Evolutionary conservation across 2,888 invertebrate species (phyloP).

Genomic region (Dasysyrphus tricinctus): DNA sequence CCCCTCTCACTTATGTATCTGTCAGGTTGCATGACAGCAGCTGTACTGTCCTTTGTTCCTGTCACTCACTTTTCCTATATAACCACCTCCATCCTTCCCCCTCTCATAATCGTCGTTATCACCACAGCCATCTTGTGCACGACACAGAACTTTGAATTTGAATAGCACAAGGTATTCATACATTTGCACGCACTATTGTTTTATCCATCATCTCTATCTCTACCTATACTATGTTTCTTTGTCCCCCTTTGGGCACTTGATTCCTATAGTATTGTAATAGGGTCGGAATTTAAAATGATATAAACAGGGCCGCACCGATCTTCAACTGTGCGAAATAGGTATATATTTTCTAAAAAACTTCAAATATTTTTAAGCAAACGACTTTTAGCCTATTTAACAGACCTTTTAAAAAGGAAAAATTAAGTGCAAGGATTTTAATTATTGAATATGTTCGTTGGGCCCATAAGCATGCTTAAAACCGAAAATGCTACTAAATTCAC

Average conservation of each 20-base stretch:
- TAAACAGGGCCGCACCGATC: neutral
- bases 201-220: slow-evolving; percentile 16
- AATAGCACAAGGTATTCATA: slow-evolving; percentile 53
- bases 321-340: too few relatives aligned
- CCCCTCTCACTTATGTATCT: slow-evolving; percentile 28
- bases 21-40: slow-evolving; percentile 65
- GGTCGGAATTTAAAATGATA: neutral
- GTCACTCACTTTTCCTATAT: slow-evolving; percentile 50
- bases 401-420: too few relatives aligned
- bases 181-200: slow-evolving; percentile 74
- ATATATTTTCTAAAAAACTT: too few relatives aligned
- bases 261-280: slow-evolving; percentile 1
- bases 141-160: slow-evolving; percentile 42
- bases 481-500: too few relatives aligned
- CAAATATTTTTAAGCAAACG: too few relatives aligned
- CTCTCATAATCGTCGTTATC: slow-evolving; percentile 10
- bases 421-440: too few relatives aligned
- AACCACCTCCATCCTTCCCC: too few relatives aligned
- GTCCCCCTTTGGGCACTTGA: neutral
- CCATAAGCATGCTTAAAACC: too few relatives aligned
- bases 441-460: too few relatives aligned
- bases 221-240: neutral
- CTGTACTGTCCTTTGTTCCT: slow-evolving; percentile 44
- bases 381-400: too few relatives aligned
- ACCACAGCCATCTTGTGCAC: slow-evolving; percentile 52